Evolutionary conservation across 2,113 vertebrate genomes (phyloP), one percentile per base, ranked within the genome.

Genomic region (Hiodon tergisus): DNA sequence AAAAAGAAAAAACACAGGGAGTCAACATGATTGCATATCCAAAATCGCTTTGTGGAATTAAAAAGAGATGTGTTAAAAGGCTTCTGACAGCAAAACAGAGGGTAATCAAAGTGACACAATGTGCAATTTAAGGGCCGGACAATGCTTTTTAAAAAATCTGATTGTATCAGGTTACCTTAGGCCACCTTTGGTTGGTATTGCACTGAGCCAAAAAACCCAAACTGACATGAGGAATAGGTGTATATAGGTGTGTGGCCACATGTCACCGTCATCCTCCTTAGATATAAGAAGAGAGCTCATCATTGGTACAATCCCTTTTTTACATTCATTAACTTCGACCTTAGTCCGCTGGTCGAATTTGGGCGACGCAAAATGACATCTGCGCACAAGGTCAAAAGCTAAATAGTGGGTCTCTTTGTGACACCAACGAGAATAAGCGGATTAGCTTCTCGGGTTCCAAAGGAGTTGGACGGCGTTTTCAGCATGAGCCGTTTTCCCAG

Each of bases 351-450:
- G 50, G 52, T 31, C 57, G 50, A 17, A 67, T 54, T 67, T 67
- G 53, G 55, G n/a, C 65, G 8, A 8, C 9, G 58, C 63, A 75
- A 75, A 67, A 67, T 63, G 65, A 67, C 73, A 51, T 57, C 65
- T 75, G 65, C 17, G 62, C 10, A 17, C 53, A 59, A 59, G 31
- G 51, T 46, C 47, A 57, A 68, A 74, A 74, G 6, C 14, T 59
- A 54, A 75, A 59, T 59, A 50, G 51, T 17, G 73, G 53, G 54
- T 47, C 50, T 53, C 47, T 68, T 68, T 68, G 63, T 58, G 65
- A 59, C 31, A 74, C 50, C 53, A 67, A 58, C 57, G 46, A 66
- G 16, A 67, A 71, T 17, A 7, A 57, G 67, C 6, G 47, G 67
- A 58, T 58, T 53, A 47, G 4, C 54, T 58, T 58, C 13, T 17